phyloP scores from a whole-genome alignment of 2,797 vertebrate genomes.

The Sebastes oblongus region DNA sequence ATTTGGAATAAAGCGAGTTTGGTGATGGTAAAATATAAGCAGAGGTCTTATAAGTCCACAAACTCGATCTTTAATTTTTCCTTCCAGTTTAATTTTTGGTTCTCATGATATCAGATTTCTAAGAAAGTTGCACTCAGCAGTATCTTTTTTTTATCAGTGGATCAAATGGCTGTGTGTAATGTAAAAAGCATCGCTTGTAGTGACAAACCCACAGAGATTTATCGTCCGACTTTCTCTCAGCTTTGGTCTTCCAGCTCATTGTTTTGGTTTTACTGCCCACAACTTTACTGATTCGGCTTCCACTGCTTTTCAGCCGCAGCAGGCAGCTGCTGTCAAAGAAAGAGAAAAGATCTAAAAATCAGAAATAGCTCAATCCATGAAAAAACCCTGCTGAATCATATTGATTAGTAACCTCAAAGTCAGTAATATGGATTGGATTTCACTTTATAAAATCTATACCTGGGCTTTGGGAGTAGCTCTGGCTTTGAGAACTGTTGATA shows the following conservation, averaged over 20 bases:
- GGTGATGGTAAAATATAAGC: not conserved
- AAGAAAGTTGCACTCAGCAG: not conserved
- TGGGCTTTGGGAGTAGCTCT: conserved; percentile 15
- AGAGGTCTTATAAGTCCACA: not conserved
- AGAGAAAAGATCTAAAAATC: not conserved
- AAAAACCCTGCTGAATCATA: conserved; percentile 11
- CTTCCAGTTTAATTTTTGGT: not conserved
- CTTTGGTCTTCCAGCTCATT: not conserved
- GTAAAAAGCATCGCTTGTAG: not conserved
- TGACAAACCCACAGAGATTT: not conserved
- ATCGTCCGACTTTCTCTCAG: rapidly evolving
- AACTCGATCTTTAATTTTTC: not conserved
- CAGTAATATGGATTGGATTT: conserved; percentile 32
- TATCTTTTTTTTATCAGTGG: too few species aligned
- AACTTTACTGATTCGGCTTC: not conserved
- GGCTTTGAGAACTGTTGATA: conserved; percentile 22
- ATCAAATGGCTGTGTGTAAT: not conserved
- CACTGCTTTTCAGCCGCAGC: not conserved
- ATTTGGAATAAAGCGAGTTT: not conserved
- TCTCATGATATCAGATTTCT: not conserved
- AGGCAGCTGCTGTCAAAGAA: not conserved
- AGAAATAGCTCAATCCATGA: not conserved
- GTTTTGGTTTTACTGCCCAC: not conserved
- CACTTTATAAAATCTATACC: conserved; percentile 33
- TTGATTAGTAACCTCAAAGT: conserved; percentile 32